Evolutionary conservation across 1,140 invertebrate genomes (phyloP), one percentile per base, ranked within the genome.

Genomic region (Leptinotarsa texana): DNA sequence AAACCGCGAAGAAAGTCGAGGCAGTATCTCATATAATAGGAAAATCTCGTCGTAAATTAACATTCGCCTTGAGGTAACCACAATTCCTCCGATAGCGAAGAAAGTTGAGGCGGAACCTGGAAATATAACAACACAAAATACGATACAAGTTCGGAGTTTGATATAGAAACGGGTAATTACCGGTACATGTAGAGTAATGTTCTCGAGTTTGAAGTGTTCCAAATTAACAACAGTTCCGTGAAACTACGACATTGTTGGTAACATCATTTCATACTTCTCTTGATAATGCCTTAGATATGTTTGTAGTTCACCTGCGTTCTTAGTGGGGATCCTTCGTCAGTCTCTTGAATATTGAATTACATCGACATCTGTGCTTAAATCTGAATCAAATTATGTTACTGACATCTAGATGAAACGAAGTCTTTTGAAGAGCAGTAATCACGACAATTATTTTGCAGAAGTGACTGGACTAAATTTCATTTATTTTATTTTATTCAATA

Each of bases 211-310:
- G 3, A 57, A 75, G 70, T 69, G 74, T 72, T 78, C 75, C 65
- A 72, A 77, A 77, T 77, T 77, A 77, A 73, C 73, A 69, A 73
- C 69, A 75, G 73, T 75, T 77, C 74, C 76, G 70, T 77, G 76
- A 75, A 77, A 77, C 73, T 63, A 33, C 73, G 73, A 69, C 73
- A 51, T 47, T 74, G 62, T 63, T 74, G 68, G 73, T 75, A 73
- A 78, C 69, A 78, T 75, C 72, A 51, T 61, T 73, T 72, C 74
- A 73, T 75, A 74, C 68, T 75, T 71, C 71, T 74, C 61, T 73
- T 75, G 73, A 72, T 78, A 78, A 74, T 75, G 71, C 63, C 63
- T 67, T 69, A 73, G 66, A 63, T 75, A 72, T 78, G 71, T 78
- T 73, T 75, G 73, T 13, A 18, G 51, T 57, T 57, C 33, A 42